Base-by-base conservation (phyloP, 2,888 invertebrate species). In the Pterostichus niger region DNA sequence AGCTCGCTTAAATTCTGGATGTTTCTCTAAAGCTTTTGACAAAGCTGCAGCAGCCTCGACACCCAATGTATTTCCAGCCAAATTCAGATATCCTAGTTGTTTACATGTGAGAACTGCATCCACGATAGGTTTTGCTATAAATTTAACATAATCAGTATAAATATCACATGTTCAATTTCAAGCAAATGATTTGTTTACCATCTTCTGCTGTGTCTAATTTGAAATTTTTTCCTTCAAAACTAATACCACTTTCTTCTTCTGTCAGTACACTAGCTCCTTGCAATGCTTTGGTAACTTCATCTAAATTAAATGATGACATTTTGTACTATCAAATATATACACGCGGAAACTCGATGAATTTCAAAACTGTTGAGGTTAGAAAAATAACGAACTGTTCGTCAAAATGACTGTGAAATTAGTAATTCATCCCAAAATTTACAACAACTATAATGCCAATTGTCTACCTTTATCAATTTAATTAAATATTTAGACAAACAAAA, bases 61-160 rank as follows among this genome's bases (percentile, higher is more conserved):
- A 0, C 99, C 98, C 24, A 99, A 91, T 0, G 98, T 98, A 88
- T 99, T 99, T 6, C 98, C 99, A 85, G 97, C 97, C 46, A 99
- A 91, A 82, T 96, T 94, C 6, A 99, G 91, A 85, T 92, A 95
- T 79, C 93, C 92, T 82, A 98, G 91, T 46, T 93, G 91, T 0
- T 92, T 89, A 87, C 95, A 95, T 77, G 92, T 91, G 84, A 94
- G 91, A 80, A 99, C 96, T 0, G 95, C 96, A 13, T 95, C 93
- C 4, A 96, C 93, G 3, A 98, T 94, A 75, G 92, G 92, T 88
- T 94, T 91, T 0, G 95, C 96, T 96, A 89, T 33, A 88, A 89
- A 86, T 84, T 81, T 73, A 84, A 75, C 31, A 76, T 54, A 79
- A 56, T 77, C n/a, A 44, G 77, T 17, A 64, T 59, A 44, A 59